Conservation (phyloP, 37 sponge, comb jelly and placozoan species). For the Agelas oroides region DNA sequence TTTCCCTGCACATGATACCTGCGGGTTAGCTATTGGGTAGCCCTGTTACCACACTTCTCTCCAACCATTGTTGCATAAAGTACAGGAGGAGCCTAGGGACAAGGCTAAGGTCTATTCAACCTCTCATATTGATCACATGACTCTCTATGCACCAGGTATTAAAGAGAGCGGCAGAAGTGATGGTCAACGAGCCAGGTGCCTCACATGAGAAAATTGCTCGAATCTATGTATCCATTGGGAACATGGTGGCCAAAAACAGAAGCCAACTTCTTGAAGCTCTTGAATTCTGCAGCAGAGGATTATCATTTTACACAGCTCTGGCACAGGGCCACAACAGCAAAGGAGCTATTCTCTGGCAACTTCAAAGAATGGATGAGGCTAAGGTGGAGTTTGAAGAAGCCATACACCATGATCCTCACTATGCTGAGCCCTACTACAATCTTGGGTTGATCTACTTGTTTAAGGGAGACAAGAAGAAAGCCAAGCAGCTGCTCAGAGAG, state of each 20-base stretch:
- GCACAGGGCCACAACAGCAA: neutral
- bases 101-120: no score
- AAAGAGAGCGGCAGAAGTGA: no score
- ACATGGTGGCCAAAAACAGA: constrained; percentile 67
- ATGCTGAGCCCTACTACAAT: constrained; percentile 51
- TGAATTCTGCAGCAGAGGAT: constrained; percentile 57
- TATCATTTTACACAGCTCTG: constrained; percentile 19
- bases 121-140: no score
- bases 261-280: constrained; percentile 73
- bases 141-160: no score
- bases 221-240: neutral
- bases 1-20: no score
- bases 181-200: no score
- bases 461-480: neutral
- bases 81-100: no score
- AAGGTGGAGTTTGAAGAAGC: constrained; percentile 4
- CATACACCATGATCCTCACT: constrained; percentile 21
- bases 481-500: constrained; percentile 25
- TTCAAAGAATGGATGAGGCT: constrained; percentile 45
- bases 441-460: constrained; percentile 33
- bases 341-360: constrained; percentile 56
- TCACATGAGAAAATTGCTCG: no score
- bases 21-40: no score
- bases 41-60: no score
- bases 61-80: no score